Evolutionary conservation across 2,113 vertebrate genomes (phyloP).

Genomic region (Sphyrna mokarran): DNA sequence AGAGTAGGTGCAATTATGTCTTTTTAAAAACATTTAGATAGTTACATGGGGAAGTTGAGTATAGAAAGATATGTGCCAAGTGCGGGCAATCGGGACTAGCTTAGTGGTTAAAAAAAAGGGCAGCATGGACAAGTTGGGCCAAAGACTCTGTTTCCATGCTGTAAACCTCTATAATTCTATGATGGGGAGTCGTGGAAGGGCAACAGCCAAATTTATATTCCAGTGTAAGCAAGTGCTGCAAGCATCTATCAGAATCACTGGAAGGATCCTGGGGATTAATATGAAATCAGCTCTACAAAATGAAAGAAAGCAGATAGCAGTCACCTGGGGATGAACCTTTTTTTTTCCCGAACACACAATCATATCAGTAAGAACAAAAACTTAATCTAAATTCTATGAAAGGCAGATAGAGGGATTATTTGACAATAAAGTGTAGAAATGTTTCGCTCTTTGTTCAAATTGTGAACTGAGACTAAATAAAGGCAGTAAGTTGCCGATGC

Average conservation of each 20-base stretch:
- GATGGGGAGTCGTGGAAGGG: neutral
- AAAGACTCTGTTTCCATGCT: too few species aligned
- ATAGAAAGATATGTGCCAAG: too few species aligned
- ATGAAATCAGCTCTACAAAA: constrained; percentile 45
- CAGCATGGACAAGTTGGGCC: too few species aligned
- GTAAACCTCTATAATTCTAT: too few species aligned
- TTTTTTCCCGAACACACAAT: neutral
- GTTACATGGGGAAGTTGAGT: too few species aligned
- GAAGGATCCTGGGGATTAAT: constrained; percentile 43
- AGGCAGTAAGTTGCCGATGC: neutral
- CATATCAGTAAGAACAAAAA: neutral
- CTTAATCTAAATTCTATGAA: neutral
- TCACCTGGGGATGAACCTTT: neutral
- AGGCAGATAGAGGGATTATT: neutral
- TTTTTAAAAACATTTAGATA: too few species aligned
- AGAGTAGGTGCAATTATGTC: too few species aligned
- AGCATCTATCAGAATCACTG: constrained; percentile 47
- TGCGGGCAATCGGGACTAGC: too few species aligned
- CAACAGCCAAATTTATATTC: constrained; percentile 33
- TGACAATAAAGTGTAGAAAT: neutral
- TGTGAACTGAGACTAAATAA: neutral
- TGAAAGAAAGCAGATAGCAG: constrained; percentile 45
- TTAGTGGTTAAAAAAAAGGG: too few species aligned
- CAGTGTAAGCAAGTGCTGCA: constrained; percentile 50
- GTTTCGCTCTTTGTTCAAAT: neutral